Base-by-base conservation (phyloP, 2,888 invertebrate genomes). In the Keiferia lycopersicella region DNA sequence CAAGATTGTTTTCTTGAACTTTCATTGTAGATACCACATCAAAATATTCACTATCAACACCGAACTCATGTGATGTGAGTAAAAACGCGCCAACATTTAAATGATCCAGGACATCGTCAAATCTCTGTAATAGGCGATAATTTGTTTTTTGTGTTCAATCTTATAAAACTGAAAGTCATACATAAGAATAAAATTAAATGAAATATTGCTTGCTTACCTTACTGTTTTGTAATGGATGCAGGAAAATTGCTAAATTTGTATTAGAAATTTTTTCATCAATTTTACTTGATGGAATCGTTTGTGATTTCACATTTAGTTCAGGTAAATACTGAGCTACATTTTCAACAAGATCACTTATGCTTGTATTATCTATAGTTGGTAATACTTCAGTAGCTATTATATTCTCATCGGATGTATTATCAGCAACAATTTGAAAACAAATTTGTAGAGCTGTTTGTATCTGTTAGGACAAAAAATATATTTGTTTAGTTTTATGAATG, bases 371-470 rank as follows among this genome's bases (percentile, higher is more conserved):
- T 22, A 11, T 11, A 20, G 6, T 22, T 7, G n/a, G 0, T 45
- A 45, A 3, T 7, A 45, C 16, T 51, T 51, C 51, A 1, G 51
- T 22, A 22, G 22, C 22, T 12, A 3, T 51, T 2, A 51, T 20
- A 12, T 12, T 22, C 22, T 51, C 51, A 12, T 51, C 51, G 11
- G 22, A 0, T 20, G 67, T 63, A 63, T 83, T 84, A 62, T 84
- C 81, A 1, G 70, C 68, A 45, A 83, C 68, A 8, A 84, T 74
- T 79, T 84, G 83, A 1, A 84, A 62, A 18, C 75, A 76, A 51
- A 83, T 68, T 65, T 78, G 74, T 1, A 84, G 60, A n/a, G 77
- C 79, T 34, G 73, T 73, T 66, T 78, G 71, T 0, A 81, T 39
- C 83, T 85, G 68, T 63, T 8, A 10, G 10, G 80, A 77, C 7